These are phyloP conservation scores for Typhlichthys eigenmanni DNA, from an alignment of 2,797 vertebrate species.

Conservation along the genomic window DNA sequence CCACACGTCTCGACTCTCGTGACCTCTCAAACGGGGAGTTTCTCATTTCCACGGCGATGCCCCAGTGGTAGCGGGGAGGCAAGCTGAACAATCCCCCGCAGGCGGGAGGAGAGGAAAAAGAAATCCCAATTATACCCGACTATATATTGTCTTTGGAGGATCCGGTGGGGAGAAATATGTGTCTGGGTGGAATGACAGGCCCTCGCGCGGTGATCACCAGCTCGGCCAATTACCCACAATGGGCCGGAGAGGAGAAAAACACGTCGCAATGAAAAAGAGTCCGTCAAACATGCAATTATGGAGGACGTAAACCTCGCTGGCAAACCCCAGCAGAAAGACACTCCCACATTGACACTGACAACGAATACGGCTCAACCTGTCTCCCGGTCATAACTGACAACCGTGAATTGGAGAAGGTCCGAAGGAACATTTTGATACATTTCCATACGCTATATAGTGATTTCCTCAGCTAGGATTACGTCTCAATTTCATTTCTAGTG, in stretches of 20 bases:
- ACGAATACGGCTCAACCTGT: neutral
- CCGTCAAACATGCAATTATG: constrained; percentile 62
- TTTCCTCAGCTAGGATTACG: neutral
- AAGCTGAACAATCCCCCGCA: constrained; percentile 39
- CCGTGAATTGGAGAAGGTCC: neutral
- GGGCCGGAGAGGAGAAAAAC: constrained; percentile 47
- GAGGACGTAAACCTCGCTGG: constrained; percentile 39
- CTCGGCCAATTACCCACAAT: constrained; percentile 70
- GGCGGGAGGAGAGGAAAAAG: constrained; percentile 41
- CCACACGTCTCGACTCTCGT: neutral
- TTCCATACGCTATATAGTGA: neutral
- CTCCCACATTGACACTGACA: constrained; percentile 1
- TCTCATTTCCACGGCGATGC: constrained; percentile 32
- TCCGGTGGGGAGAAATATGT: constrained; percentile 46
- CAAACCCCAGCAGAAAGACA: constrained; percentile 29
- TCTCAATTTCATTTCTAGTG: too few relatives aligned
- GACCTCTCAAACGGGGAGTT: constrained; percentile 28
- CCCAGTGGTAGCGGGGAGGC: constrained; percentile 25
- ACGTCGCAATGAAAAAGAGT: constrained; percentile 38
- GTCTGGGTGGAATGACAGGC: constrained; percentile 67
- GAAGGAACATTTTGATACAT: neutral
- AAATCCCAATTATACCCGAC: constrained; percentile 61
- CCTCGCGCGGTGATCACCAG: constrained; percentile 62
- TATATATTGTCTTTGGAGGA: constrained; percentile 63
- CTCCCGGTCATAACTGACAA: neutral